A percentile compares a stretch with the other conserved stretches of the same genome.
Evolutionary conservation across 2,113 vertebrate genomes (phyloP).

Genomic region (Podarcis cretensis): DNA sequence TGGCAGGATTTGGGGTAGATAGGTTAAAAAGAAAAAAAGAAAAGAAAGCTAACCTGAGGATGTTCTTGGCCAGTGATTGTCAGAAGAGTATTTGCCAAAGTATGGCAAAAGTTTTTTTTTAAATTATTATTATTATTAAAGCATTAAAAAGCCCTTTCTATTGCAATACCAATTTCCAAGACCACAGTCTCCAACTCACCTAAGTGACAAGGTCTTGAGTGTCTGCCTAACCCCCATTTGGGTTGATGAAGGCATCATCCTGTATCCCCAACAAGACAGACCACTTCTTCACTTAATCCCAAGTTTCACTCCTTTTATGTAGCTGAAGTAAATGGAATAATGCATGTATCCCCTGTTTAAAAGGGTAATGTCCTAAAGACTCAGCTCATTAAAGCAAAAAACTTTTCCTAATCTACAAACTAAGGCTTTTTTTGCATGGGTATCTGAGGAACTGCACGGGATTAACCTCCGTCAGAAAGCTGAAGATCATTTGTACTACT

Average conservation of each 20-base stretch:
- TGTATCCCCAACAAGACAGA: rapidly evolving
- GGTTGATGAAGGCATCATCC: neutral
- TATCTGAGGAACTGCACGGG: constrained; percentile 23
- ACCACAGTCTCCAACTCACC: neutral
- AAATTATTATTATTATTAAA: neutral
- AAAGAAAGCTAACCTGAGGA: constrained; percentile 1
- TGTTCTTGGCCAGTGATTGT: rapidly evolving
- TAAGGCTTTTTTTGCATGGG: constrained; percentile 9
- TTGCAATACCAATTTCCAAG: constrained; percentile 14
- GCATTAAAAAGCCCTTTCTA: constrained; percentile 35
- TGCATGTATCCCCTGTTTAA: neutral
- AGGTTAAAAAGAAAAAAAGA: neutral
- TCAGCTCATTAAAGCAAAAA: constrained; percentile 42
- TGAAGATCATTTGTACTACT: constrained; percentile 40
- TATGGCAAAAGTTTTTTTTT: constrained; percentile 2
- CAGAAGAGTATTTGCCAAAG: constrained; percentile 18
- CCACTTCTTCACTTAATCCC: neutral
- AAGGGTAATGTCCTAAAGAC: constrained; percentile 1
- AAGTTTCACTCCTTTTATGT: neutral
- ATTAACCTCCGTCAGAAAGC: constrained; percentile 38
- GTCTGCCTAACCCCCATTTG: neutral
- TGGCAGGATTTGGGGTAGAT: neutral
- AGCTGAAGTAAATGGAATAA: constrained; percentile 26
- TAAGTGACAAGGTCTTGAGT: neutral
- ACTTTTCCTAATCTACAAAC: constrained; percentile 37